Percentiles rank a stretch among this genome's conserved stretches.
These are phyloP conservation scores for Cosmopolites sordidus DNA, from an alignment of 2,888 invertebrate species.

Conservation along the genomic window DNA sequence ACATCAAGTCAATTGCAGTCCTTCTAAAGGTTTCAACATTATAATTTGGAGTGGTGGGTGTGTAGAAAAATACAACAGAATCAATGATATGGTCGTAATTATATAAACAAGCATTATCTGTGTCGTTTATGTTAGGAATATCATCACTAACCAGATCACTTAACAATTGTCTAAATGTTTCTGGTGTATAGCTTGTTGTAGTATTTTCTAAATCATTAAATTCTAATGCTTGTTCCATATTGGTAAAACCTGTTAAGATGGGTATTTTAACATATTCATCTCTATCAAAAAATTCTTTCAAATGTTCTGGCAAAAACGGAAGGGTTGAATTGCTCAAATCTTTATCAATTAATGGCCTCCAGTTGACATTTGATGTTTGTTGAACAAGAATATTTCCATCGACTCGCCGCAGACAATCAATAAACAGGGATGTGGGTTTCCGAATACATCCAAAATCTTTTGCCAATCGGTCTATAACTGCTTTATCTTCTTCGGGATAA, in stretches of 20 bases:
- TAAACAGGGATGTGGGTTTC: slow-evolving; percentile 61
- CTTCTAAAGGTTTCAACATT: slow-evolving; percentile 61
- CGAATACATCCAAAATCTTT: slow-evolving; percentile 65
- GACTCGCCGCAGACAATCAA: slow-evolving; percentile 65
- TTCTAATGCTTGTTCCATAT: slow-evolving; percentile 74
- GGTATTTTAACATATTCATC: slow-evolving; percentile 66
- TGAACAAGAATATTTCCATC: slow-evolving; percentile 59
- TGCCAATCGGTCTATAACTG: slow-evolving; percentile 61
- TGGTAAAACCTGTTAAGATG: slow-evolving; percentile 65
- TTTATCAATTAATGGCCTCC: slow-evolving; percentile 75
- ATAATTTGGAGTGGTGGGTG: slow-evolving; percentile 60
- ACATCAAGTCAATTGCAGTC: slow-evolving; percentile 66
- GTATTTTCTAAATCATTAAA: slow-evolving; percentile 55
- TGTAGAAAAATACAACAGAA: slow-evolving; percentile 72
- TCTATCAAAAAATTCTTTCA: slow-evolving; percentile 58
- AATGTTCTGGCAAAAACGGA: slow-evolving; percentile 64
- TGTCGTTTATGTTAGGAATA: slow-evolving; percentile 54
- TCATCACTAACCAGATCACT: slow-evolving; percentile 61
- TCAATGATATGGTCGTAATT: slow-evolving; percentile 66
- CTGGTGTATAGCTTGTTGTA: slow-evolving; percentile 55
- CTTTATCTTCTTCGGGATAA: slow-evolving; percentile 58
- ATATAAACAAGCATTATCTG: slow-evolving; percentile 49
- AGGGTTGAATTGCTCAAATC: slow-evolving; percentile 63
- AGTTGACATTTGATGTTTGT: slow-evolving; percentile 53
- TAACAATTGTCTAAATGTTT: slow-evolving; percentile 55